Base-by-base conservation (phyloP, 2,888 invertebrate species). In the Philaethria dido region DNA sequence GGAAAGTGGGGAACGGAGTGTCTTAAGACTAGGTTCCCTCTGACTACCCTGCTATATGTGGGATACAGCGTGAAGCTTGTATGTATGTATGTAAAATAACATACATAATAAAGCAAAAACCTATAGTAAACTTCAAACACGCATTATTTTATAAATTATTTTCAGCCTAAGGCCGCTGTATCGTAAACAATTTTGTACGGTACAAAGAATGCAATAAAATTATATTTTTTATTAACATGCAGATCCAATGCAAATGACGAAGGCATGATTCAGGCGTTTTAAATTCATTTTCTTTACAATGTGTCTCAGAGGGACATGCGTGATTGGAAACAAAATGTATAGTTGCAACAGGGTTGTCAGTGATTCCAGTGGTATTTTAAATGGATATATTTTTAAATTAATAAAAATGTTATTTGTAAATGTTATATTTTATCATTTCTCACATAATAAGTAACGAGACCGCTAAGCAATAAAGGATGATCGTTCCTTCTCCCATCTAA, bases 221-320 rank as follows among this genome's bases (percentile, higher is more conserved):
- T 16, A 18, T 44, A 45, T 29, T 60, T 47, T 63, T 33, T 44
- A 52, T 63, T 54, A 54, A 55, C 44, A 57, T 36, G 55, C 64
- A 57, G 57, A 39, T 57, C 29, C 25, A 36, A 48, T 48, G 47
- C 48, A 47, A 42, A 64, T 64, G 57, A 47, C 20, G 33, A 57
- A 33, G 44, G 45, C 18, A 16, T 64, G 64, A 64, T 39, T 64
- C 57, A 36, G 39, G 16, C 33, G 42, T 33, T 44, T 60, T 60
- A 44, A 52, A 42, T 60, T 60, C 33, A 65, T 65, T 65, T 65
- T 42, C 50, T 65, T 54, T 52, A 60, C 60, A 65, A 60, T 59
- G 50, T 52, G 65, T 52, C 60, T 65, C 52, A 65, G 50, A 60
- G 65, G 65, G 50, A 18, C 20, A 22, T 14, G 47, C 65, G 65